phyloP scores from a whole-genome alignment of 2,113 vertebrate species.

The Tetrao urogallus region DNA sequence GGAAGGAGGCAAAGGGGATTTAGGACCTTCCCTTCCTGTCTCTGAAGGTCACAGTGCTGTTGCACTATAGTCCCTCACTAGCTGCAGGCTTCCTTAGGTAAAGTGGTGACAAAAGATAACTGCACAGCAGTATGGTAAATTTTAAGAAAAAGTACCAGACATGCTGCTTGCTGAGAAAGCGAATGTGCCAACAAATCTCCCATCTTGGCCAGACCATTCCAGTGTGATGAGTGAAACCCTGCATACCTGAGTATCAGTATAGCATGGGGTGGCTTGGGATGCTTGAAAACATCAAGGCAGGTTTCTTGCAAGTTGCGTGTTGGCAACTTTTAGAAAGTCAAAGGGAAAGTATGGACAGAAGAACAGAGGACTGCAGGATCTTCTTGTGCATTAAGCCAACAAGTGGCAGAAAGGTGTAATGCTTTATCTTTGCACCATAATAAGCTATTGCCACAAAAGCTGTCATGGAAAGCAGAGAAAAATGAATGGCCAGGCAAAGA shows the following conservation, averaged over 20 bases:
- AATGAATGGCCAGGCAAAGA: neutral
- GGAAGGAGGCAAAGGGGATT: neutral
- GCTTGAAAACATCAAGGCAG: neutral
- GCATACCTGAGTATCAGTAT: neutral
- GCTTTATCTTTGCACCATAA: neutral
- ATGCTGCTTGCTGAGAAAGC: neutral
- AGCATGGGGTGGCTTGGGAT: neutral
- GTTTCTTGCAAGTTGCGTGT: neutral
- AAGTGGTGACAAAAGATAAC: neutral
- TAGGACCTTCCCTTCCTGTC: neutral
- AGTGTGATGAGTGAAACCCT: neutral
- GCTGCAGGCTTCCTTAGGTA: neutral
- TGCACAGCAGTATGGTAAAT: neutral
- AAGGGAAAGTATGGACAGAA: neutral
- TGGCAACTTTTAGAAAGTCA: neutral
- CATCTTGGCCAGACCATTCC: neutral
- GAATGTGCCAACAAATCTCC: neutral
- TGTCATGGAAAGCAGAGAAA: neutral
- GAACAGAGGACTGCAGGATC: neutral
- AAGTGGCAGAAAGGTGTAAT: neutral
- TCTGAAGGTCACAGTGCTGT: neutral
- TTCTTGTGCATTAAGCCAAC: neutral
- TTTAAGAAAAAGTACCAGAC: neutral
- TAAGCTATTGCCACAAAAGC: neutral
- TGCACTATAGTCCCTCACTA: accelerated